Base-by-base conservation (phyloP, 1,140 invertebrate species). In the Apis mellifera region DNA sequence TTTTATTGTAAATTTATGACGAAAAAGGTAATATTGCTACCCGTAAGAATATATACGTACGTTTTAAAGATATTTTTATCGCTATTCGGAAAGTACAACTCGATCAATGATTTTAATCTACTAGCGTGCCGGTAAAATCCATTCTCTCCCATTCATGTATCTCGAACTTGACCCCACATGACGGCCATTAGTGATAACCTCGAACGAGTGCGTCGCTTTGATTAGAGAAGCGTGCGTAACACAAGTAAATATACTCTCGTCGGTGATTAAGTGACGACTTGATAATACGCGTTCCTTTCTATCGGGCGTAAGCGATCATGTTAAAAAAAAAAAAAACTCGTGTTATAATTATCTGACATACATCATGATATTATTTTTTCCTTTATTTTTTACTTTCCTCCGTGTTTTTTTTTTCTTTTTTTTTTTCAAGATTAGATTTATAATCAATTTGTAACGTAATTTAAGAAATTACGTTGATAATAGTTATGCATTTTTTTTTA, bases 141-240 rank as follows among this genome's bases (percentile, higher is more conserved):
- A 26, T 52, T 50, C 55, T n/a, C 42, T 42, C 32, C 65, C 68
- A 69, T 85, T 78, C 62, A 70, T 82, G 64, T 71, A 55, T 75
- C 69, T 78, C 59, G 52, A 78, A 64, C 72, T 77, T 76, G 69
- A 65, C 52, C 66, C 62, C 42, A 50, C 71, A 57, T 54, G 52
- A 66, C 71, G 60, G 42, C 13, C 55, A 26, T 57, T 62, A 65
- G 75, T 77, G 66, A 83, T 83, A 78, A 78, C 71, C 65, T 26
- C 15, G 26, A 54, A 13, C 17, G 60, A 78, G 54, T 23, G 32
- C 59, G 59, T 50, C n/a, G 66, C 75, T 78, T 57, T 83, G 75
- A 78, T 83, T 83, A 83, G 57, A 52, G 26, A 13, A 83, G 75
- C 64, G 65, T 65, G 75, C 69, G 74, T 78, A 65, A 66, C 66